Percentiles rank a stretch among this genome's conserved stretches.
phyloP scores from a whole-genome alignment of 2,797 vertebrate species.

The Okamejei kenojei region DNA sequence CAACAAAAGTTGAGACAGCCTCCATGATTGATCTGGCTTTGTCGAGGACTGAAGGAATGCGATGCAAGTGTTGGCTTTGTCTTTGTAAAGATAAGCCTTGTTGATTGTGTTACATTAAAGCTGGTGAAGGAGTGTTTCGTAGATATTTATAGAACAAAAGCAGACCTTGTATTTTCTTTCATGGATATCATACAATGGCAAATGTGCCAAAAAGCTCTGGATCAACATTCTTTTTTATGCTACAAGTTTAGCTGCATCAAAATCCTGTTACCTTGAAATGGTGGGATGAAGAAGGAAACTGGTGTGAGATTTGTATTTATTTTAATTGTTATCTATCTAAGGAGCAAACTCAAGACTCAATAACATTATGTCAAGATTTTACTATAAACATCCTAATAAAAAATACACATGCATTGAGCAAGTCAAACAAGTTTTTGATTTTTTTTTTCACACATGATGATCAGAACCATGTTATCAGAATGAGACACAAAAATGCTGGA shows the following conservation, averaged over 20 bases:
- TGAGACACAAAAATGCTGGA: too few relatives aligned
- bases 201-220: slow-evolving; percentile 13
- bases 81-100: slow-evolving; percentile 16
- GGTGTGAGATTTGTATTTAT: neutral
- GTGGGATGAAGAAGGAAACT: neutral
- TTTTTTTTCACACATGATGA: neutral
- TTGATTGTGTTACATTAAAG: neutral
- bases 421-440: neutral
- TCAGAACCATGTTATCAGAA: too few relatives aligned
- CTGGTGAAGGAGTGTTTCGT: neutral
- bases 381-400: neutral
- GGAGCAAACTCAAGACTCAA: neutral
- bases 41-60: neutral
- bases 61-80: neutral
- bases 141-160: slow-evolving; percentile 28
- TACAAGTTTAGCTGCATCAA: neutral
- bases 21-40: slow-evolving; percentile 20
- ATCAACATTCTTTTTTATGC: slow-evolving; percentile 9
- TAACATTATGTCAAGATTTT: neutral
- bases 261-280: neutral
- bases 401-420: neutral
- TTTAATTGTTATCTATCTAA: neutral
- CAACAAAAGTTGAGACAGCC: neutral
- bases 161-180: slow-evolving; percentile 34
- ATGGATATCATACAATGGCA: neutral